phyloP scores from a whole-genome alignment of 1,140 invertebrate species.

The Lasaia peninsularis region DNA sequence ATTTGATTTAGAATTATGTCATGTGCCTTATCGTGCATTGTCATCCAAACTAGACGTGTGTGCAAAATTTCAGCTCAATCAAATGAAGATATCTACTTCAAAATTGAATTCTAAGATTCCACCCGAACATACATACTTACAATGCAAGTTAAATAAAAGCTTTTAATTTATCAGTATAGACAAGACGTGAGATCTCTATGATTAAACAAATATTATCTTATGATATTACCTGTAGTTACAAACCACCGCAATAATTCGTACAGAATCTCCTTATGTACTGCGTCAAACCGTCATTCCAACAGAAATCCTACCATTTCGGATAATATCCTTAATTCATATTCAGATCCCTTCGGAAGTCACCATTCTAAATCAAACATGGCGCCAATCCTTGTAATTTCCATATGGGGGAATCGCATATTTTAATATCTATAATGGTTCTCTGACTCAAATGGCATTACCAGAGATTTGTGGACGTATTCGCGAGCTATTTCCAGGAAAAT shows the following conservation, averaged over 20 bases:
- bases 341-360: slow-evolving; percentile 52
- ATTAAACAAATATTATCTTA: too few species aligned
- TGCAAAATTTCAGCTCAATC: too few species aligned
- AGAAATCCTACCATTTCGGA: slow-evolving; percentile 38
- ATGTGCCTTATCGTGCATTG: too few species aligned
- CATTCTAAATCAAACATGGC: slow-evolving; percentile 66
- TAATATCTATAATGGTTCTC: slow-evolving; percentile 54
- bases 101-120: too few species aligned
- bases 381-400: slow-evolving; percentile 45
- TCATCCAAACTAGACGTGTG: too few species aligned
- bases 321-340: slow-evolving; percentile 52
- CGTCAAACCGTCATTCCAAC: not conserved
- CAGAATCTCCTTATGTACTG: not conserved
- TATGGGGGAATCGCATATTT: slow-evolving; percentile 53
- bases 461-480: slow-evolving; percentile 25
- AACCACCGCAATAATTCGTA: not conserved
- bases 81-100: too few species aligned
- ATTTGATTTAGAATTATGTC: too few species aligned
- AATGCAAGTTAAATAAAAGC: too few species aligned
- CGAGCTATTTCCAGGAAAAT: not conserved
- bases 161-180: too few species aligned
- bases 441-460: slow-evolving; percentile 45
- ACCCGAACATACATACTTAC: too few species aligned
- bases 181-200: too few species aligned
- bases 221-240: not conserved